phyloP scores from a whole-genome alignment of 1,140 invertebrate genomes.

The Homarus americanus region DNA sequence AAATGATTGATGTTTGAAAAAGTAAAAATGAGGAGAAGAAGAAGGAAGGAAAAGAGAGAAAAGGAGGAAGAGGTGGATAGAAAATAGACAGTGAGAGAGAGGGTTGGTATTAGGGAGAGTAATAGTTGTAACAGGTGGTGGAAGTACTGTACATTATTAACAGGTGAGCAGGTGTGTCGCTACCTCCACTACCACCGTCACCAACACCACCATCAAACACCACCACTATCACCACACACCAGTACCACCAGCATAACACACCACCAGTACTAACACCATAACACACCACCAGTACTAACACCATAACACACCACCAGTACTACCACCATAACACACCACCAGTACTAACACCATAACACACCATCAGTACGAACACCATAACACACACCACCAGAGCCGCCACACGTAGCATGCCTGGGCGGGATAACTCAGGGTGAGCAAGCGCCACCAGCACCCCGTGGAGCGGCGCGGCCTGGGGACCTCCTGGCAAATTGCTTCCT shows the following conservation, averaged over 20 bases:
- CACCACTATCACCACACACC: not conserved
- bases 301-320: not conserved
- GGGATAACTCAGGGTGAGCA: slow-evolving; percentile 33
- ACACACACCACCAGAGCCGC: no score
- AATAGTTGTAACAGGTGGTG: no score
- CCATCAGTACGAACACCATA: not conserved
- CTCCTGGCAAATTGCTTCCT: slow-evolving; percentile 53
- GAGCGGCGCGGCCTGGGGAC: not conserved
- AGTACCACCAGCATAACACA: not conserved
- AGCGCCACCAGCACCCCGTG: not conserved
- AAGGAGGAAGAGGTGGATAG: not conserved
- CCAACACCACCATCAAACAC: not conserved
- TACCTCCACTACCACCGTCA: not conserved
- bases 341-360: no score
- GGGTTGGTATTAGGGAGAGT: no score
- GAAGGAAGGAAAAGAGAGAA: not conserved
- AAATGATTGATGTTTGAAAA: not conserved
- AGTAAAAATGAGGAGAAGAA: not conserved
- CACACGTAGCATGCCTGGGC: slow-evolving; percentile 1
- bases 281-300: not conserved
- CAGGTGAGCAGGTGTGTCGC: no score
- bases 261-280: not conserved
- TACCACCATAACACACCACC: not conserved
- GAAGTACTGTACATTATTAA: no score
- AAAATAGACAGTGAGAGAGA: not conserved